Evolutionary conservation across 2,888 invertebrate genomes (phyloP), one percentile per base, ranked within the genome.

Genomic region (Yponomeuta evonymella): DNA sequence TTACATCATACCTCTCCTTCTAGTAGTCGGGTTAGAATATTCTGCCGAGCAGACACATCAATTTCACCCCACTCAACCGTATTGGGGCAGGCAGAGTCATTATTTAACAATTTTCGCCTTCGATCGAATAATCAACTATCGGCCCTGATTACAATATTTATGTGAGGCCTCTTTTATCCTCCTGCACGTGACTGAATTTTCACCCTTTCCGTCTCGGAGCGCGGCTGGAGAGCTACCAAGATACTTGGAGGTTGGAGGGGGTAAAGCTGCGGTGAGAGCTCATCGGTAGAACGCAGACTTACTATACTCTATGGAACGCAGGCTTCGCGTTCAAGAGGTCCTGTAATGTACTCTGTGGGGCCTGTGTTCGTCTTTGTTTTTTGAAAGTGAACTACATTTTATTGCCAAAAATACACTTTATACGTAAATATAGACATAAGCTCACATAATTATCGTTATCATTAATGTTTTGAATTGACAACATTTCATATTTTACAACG

Each of bases 71-170:
- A 58, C 51, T 58, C 51, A 58, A 58, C 51, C 51, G 15, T 58
- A 65, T 29, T 65, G 30, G 30, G 65, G 30, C 65, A 11, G 33
- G 30, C 29, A 29, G 65, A 11, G 65, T 11, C 65, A 67, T 67
- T 67, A 67, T 67, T 67, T 67, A 67, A n/a, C 67, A 67, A 67
- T 67, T 67, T 67, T n/a, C 36, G 43, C 15, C 33, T 12, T 33
- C 33, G 67, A 12, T 33, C 33, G 67, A 12, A 67, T 67, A 67
- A 67, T 67, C 67, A 33, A 67, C 67, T 43, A 67, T 67, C 67
- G 15, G n/a, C 74, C 75, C 75, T 79, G 81, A 86, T 86, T 86
- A 86, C 80, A 86, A 86, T 87, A 86, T 87, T 86, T 86, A 86
- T 86, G 85, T 86, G 82, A 70, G 70, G 71, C 73, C 73, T 75